Conservation (phyloP, 2,113 vertebrate genomes). For the Aplodontia rufa region DNA sequence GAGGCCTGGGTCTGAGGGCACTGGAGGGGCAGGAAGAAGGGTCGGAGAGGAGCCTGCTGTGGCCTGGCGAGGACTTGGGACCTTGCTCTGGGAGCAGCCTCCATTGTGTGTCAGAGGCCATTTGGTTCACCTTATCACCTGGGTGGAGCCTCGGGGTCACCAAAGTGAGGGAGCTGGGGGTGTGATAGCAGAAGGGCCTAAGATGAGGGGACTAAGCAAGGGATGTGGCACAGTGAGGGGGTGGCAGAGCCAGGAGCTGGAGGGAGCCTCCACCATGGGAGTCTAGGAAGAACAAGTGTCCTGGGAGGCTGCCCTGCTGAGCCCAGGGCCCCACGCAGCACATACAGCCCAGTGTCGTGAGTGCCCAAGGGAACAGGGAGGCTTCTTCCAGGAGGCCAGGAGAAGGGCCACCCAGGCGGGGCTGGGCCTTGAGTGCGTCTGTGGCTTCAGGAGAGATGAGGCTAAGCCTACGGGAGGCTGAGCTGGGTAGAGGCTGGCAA, state of each 20-base stretch:
- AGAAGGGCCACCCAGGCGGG: rapidly evolving
- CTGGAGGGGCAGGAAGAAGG: neutral
- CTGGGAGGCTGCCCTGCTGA: neutral
- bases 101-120: too few species aligned
- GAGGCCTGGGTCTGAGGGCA: neutral
- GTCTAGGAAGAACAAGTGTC: neutral
- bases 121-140: neutral
- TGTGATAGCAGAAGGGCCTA: rapidly evolving
- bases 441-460: neutral
- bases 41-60: neutral
- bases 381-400: neutral
- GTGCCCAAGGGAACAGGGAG: neutral
- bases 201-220: too few species aligned
- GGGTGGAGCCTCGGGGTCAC: neutral
- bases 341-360: neutral
- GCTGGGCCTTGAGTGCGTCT: rapidly evolving
- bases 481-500: neutral
- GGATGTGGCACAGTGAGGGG: neutral
- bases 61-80: rapidly evolving
- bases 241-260: rapidly evolving
- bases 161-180: neutral
- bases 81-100: neutral
- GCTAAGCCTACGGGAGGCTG: too few species aligned
- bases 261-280: neutral
- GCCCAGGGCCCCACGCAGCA: neutral